Base-by-base conservation (phyloP, 2,113 vertebrate genomes). In the Otis tarda region DNA sequence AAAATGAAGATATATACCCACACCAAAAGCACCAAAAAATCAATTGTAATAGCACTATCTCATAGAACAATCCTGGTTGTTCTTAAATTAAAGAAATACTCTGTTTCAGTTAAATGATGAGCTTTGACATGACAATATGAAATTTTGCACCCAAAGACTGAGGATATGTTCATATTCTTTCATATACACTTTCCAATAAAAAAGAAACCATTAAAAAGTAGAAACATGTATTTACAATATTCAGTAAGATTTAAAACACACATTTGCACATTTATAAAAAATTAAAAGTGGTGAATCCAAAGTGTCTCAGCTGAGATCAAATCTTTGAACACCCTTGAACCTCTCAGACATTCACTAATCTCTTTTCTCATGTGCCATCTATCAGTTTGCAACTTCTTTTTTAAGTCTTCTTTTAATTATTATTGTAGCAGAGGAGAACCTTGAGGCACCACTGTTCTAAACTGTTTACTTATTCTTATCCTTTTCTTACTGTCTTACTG, bases 1-100 rank as follows among this genome's bases (percentile, higher is more conserved):
- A 49, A 92, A 93, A 83, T 85, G 87, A 96, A 93, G 94, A 88
- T 65, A 60, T 17, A 93, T 75, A 53, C 18, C 74, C 41, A 28
- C n/a, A 70, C 49, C 88, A 95, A 69, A 85, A 45, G 14, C 67
- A 71, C 7, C 43, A 18, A 61, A 82, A 63, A 59, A 89, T 85
- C 70, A 35, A 14, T 24, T 84, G 19, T 28, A 83, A 39, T 23
- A 84, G 50, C 65, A 79, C 11, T 15, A 50, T 21, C 28, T 91
- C 64, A 30, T 10, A 33, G 33, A 70, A 74, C 33, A 77, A 77
- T 6, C 8, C 1, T 10, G 3, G 3, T 19, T 67, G 79, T 92
- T 78, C 37, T 83, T 41, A 57, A 74, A 77, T 43, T 61, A 55
- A 39, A 77, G 31, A 65, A 86, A 70, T 41, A 19, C 4, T 71